phyloP scores from a whole-genome alignment of 2,888 invertebrate species.

The Drosophila cognata region DNA sequence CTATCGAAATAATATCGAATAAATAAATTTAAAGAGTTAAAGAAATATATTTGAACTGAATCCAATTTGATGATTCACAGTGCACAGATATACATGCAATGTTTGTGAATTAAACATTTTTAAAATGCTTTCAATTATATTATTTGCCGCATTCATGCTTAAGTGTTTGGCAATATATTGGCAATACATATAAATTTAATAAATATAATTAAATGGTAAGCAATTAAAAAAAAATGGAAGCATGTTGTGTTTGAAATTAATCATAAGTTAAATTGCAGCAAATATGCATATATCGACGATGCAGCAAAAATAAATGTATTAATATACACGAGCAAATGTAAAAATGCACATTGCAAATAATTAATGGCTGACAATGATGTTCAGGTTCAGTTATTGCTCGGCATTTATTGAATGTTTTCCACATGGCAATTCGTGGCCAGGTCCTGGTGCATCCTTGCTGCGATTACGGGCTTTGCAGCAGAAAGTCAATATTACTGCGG shows the following conservation, averaged over 20 bases:
- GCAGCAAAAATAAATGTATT: neutral
- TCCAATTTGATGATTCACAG: neutral
- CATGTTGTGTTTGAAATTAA: constrained; percentile 1
- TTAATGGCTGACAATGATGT: constrained; percentile 37
- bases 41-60: neutral
- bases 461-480: constrained; percentile 22
- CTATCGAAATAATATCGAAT: too few species aligned
- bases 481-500: constrained; percentile 73
- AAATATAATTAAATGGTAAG: neutral
- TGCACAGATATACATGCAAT: neutral
- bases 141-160: neutral
- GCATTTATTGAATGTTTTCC: constrained; percentile 24
- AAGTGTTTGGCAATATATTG: neutral
- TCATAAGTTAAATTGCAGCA: constrained; percentile 4
- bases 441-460: neutral
- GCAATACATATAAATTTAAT: neutral
- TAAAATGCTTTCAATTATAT: neutral
- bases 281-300: neutral
- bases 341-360: constrained; percentile 56
- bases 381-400: constrained; percentile 33
- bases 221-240: too few species aligned
- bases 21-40: neutral
- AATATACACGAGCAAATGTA: constrained; percentile 9
- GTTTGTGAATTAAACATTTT: neutral
- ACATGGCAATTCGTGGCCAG: neutral